Conservation (phyloP, 2,888 invertebrate genomes). For the Azorinus chamasolen region DNA sequence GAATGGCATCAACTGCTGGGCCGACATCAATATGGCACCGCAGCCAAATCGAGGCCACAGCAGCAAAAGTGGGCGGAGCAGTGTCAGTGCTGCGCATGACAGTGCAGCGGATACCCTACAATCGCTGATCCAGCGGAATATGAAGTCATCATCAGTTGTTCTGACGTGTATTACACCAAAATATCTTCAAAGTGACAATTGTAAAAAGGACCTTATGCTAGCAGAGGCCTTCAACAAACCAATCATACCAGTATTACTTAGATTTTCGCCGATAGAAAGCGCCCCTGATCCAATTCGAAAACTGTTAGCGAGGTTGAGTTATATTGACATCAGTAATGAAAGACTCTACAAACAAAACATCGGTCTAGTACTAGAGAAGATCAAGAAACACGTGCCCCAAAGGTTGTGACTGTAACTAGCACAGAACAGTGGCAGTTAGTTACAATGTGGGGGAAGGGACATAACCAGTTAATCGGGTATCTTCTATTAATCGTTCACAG, state of each 20-base stretch:
- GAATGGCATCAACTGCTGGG: slow-evolving; percentile 81
- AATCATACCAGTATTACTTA: slow-evolving; percentile 81
- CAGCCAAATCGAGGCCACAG: slow-evolving; percentile 77
- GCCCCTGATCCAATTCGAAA: slow-evolving; percentile 81
- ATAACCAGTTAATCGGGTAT: no score
- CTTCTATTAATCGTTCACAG: no score
- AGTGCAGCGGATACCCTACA: slow-evolving; percentile 74
- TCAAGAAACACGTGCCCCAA: slow-evolving; percentile 72
- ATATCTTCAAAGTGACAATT: slow-evolving; percentile 85
- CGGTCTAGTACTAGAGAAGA: slow-evolving; percentile 75
- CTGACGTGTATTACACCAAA: slow-evolving; percentile 84
- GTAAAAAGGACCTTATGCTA: slow-evolving; percentile 83
- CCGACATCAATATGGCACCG: slow-evolving; percentile 80
- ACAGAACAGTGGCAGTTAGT: not conserved
- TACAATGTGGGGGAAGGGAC: no score
- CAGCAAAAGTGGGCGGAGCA: slow-evolving; percentile 76
- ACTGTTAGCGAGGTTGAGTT: slow-evolving; percentile 76
- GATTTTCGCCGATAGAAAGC: slow-evolving; percentile 83
- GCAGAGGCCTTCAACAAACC: slow-evolving; percentile 84
- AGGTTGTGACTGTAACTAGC: slow-evolving; percentile 20
- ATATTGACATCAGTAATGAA: slow-evolving; percentile 84
- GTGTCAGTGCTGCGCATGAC: slow-evolving; percentile 67
- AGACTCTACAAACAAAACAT: slow-evolving; percentile 83
- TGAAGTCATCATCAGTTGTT: slow-evolving; percentile 81
- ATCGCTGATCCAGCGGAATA: slow-evolving; percentile 82